Evolutionary conservation across 2,113 vertebrate genomes (phyloP).

Genomic region (Tragelaphus strepsiceros): DNA sequence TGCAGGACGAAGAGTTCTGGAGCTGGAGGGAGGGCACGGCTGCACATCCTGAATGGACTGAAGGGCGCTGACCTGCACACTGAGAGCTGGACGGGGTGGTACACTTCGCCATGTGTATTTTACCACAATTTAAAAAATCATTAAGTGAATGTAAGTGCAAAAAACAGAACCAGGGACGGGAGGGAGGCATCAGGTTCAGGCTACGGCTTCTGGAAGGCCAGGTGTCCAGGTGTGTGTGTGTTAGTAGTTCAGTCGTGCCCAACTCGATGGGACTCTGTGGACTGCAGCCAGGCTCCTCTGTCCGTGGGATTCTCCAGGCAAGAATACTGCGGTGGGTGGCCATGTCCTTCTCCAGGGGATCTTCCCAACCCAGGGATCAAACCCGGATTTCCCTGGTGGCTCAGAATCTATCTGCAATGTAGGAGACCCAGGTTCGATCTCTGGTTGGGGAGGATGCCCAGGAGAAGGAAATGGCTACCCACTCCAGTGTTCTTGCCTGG

Average conservation of each 20-base stretch:
- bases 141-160: background rate
- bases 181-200: accelerated
- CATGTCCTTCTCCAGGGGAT: background rate
- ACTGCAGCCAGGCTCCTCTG: background rate
- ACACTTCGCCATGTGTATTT: accelerated
- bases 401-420: background rate
- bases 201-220: background rate
- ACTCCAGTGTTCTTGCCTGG: background rate
- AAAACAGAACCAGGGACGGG: too few species aligned
- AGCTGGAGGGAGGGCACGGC: accelerated
- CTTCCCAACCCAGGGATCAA: background rate
- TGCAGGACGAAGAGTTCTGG: background rate
- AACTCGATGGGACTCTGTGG: background rate
- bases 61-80: accelerated
- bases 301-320: background rate
- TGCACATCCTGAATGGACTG: accelerated
- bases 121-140: background rate
- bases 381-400: background rate
- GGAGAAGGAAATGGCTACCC: background rate
- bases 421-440: background rate
- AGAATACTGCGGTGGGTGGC: background rate
- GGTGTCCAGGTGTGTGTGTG: background rate
- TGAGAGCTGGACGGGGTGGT: too few species aligned
- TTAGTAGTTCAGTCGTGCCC: background rate
- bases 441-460: background rate